Evolutionary conservation across 2,113 vertebrate genomes (phyloP).

Genomic region (Camelus dromedarius): DNA sequence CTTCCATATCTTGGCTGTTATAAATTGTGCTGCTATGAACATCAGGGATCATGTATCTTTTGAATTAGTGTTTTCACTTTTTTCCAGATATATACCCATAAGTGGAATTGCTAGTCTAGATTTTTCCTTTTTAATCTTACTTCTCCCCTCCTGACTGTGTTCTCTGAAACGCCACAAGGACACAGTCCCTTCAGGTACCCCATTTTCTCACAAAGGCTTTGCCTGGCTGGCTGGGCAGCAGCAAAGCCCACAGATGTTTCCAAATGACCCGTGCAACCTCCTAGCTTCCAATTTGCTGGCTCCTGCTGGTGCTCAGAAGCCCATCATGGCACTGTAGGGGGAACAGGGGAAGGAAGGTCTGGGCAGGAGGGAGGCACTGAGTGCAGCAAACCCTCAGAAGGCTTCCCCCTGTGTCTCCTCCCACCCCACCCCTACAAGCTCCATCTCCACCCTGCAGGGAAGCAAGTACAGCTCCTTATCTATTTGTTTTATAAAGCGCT

Average conservation of each 20-base stretch:
- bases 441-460: neutral
- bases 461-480: neutral
- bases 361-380: neutral
- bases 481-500: slow-evolving; percentile 58
- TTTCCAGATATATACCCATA: neutral
- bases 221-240: neutral
- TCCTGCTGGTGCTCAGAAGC: neutral
- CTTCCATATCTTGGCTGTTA: neutral
- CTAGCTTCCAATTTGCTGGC: neutral
- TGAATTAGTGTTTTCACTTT: neutral
- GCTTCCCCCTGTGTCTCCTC: neutral
- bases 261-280: neutral
- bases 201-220: neutral
- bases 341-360: neutral
- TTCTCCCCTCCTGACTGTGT: neutral
- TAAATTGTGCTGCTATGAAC: neutral
- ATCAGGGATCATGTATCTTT: neutral
- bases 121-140: neutral
- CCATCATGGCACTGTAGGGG: neutral
- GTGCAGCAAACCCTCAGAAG: neutral
- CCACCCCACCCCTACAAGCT: neutral
- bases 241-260: neutral
- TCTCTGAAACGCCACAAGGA: neutral
- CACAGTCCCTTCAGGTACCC: neutral
- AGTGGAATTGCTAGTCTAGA: neutral